A percentile compares a stretch with the other conserved stretches of the same genome.
These are phyloP conservation scores for Rhadina sibilatrix DNA, from an alignment of 2,113 vertebrate genomes.

Conservation along the genomic window DNA sequence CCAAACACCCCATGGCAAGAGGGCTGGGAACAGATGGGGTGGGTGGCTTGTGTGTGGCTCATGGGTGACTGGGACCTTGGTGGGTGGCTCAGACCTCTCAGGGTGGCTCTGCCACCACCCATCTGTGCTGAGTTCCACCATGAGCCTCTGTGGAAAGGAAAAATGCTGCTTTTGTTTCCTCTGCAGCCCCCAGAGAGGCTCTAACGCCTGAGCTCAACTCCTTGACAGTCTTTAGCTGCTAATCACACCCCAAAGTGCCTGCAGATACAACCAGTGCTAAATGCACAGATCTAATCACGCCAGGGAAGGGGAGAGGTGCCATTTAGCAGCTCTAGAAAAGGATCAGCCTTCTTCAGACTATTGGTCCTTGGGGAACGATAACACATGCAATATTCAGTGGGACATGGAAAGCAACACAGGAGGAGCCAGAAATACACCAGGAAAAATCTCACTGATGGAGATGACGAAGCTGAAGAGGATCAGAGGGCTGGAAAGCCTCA, in stretches of 20 bases:
- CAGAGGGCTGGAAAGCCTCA: not conserved
- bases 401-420: not conserved
- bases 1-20: not conserved
- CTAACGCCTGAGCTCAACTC: not conserved
- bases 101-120: not conserved
- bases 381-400: slow-evolving; percentile 57
- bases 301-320: not conserved
- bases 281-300: not conserved
- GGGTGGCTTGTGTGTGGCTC: too few species aligned
- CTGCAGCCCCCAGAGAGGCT: not conserved
- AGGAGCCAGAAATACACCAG: slow-evolving; percentile 1
- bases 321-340: slow-evolving; percentile 8
- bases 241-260: not conserved
- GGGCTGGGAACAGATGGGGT: not conserved
- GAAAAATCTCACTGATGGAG: not conserved
- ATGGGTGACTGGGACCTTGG: not conserved
- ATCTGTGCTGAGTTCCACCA: not conserved
- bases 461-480: not conserved
- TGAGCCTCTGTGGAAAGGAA: accelerated
- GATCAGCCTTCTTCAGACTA: not conserved
- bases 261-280: not conserved
- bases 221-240: not conserved
- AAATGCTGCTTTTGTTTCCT: not conserved
- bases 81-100: not conserved
- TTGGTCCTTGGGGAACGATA: not conserved